phyloP scores from a whole-genome alignment of 2,888 invertebrate genomes.

The Chrysomela aeneicollis region DNA sequence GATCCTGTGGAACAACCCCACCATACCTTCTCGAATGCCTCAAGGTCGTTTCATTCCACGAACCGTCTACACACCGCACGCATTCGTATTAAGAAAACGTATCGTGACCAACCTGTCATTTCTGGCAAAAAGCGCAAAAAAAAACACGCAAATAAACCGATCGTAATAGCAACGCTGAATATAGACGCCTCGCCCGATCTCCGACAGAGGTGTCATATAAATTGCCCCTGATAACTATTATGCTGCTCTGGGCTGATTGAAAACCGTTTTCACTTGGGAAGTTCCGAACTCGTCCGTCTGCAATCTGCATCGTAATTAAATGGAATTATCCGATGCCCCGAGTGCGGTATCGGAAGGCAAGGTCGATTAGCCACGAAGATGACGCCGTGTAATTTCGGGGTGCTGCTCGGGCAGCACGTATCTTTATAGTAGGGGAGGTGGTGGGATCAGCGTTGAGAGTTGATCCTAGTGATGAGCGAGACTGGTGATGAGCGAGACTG shows the following conservation, averaged over 20 bases:
- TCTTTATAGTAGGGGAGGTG: no score
- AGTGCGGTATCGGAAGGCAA: neutral
- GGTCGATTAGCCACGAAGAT: no score
- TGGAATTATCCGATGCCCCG: neutral
- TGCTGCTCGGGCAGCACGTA: no score
- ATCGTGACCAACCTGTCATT: neutral
- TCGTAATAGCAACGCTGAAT: neutral
- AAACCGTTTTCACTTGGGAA: slow-evolving; percentile 25
- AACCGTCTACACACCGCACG: neutral
- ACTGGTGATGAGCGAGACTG: no score
- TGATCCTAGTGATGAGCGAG: no score
- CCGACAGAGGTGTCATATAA: slow-evolving; percentile 24
- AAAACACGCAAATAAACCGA: neutral
- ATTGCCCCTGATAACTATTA: slow-evolving; percentile 28
- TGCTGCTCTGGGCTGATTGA: slow-evolving; percentile 25
- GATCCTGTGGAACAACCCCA: no score
- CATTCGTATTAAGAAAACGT: slow-evolving; percentile 37
- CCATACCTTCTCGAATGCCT: no score
- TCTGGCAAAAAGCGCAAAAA: neutral
- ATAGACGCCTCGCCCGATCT: slow-evolving; percentile 6
- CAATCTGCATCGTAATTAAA: slow-evolving; percentile 12
- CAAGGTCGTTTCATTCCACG: neutral
- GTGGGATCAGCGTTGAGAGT: no score
- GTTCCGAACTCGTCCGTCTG: slow-evolving; percentile 14
- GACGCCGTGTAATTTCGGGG: neutral